Base-by-base conservation (phyloP, 2,113 vertebrate species). In the Amphilophus citrinellus region DNA sequence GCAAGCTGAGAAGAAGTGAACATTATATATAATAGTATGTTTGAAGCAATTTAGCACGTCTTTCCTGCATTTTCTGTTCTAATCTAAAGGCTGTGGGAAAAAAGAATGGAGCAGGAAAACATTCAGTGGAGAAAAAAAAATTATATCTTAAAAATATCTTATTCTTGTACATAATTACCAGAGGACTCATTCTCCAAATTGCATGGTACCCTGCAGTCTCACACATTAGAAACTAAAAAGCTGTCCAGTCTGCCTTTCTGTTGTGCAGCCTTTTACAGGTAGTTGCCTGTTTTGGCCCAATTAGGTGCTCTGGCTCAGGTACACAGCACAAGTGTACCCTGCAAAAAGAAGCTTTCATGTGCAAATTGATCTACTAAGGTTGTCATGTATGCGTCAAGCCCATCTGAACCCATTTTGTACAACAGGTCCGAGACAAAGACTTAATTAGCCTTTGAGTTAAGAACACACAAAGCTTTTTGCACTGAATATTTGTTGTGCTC, bases 211-310 rank as follows among this genome's bases (percentile, higher is more conserved):
- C 27, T 6, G 17, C 84, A 20, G 84, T 80, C 47, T 76, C 2
- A 6, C 35, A 80, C 39, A 63, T 76, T 82, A 77, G 24, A 39
- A 44, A 13, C 42, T 56, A 62, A 63, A 79, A 78, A 61, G 60
- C 83, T 17, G 68, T 22, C 62, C 30, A 61, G 35, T 50, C 62
- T 80, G 11, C 68, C 18, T 77, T 24, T 79, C 37, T 83, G 53
- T 76, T 71, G 57, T 75, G 44, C 60, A 30, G 44, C 50, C 68
- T 86, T 84, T 56, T 63, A 80, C 44, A 17, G 82, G 11, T 30
- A 44, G 58, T 22, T 57, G 77, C 58, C 86, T 85, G 79, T 88
- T 93, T 88, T 87, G 71, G 53, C 86, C 82, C 84, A 92, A 87
- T 91, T 89, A 89, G 87, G 78, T 2, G 10, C 27, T 76, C 59